Percentiles rank a stretch among this genome's conserved stretches.
Evolutionary conservation across 2,888 invertebrate species (phyloP).

Genomic region (Pimpla rufipes): DNA sequence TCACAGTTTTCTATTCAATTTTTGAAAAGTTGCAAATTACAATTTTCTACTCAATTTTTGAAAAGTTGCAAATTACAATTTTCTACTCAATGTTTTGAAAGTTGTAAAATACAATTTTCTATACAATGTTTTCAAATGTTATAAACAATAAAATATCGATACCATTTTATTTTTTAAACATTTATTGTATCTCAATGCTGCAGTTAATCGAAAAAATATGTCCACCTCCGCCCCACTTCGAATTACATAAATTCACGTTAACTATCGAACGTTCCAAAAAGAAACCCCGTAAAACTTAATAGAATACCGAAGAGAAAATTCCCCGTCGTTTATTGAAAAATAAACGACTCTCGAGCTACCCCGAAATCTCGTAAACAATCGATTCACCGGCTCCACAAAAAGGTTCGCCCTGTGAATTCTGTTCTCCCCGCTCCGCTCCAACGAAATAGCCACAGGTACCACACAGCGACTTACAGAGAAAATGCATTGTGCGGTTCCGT

Average conservation of each 20-base stretch:
- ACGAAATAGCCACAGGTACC: background rate
- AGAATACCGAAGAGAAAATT: background rate
- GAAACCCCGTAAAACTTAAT: background rate
- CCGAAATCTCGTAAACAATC: conserved; percentile 36
- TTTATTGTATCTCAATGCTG: background rate
- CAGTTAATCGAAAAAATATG: background rate
- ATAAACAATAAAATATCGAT: background rate
- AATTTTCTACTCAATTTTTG: no score
- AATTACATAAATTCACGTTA: background rate
- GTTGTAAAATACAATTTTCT: background rate
- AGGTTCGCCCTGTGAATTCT: conserved; percentile 13
- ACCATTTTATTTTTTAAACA: background rate
- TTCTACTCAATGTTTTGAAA: background rate
- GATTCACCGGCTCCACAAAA: conserved; percentile 25
- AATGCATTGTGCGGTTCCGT: conserved; percentile 74
- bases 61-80: background rate
- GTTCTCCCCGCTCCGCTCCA: background rate
- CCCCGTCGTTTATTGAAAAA: conserved; percentile 23
- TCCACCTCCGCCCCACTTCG: no score
- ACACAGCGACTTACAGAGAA: conserved; percentile 67
- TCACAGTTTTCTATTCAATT: background rate
- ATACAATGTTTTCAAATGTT: no score
- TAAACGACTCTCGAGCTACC: background rate
- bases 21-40: background rate
- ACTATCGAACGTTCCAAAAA: background rate